phyloP scores from a whole-genome alignment of 2,888 invertebrate species.

The Heliconius cydno region DNA sequence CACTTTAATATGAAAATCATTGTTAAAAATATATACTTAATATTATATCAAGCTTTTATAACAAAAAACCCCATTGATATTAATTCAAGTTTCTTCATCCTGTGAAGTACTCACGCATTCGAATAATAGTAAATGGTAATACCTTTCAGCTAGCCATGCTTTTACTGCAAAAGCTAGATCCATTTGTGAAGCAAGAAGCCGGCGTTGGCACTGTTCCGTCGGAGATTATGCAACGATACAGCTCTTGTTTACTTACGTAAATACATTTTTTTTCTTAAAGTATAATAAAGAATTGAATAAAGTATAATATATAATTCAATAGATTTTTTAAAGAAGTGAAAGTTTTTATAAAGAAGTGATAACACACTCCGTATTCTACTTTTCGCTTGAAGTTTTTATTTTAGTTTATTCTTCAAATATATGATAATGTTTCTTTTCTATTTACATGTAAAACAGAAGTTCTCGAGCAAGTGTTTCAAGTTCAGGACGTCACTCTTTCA shows the following conservation, averaged over 20 bases:
- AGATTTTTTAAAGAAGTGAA: too few relatives aligned
- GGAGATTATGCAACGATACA: conserved; percentile 57
- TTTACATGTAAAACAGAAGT: conserved; percentile 46
- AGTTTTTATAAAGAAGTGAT: too few relatives aligned
- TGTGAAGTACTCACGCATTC: background rate
- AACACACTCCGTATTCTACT: too few relatives aligned
- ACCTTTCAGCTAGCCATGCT: conserved; percentile 63
- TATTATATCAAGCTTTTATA: background rate
- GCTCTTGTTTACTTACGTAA: conserved; percentile 62
- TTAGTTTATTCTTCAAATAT: background rate
- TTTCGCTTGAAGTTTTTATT: too few relatives aligned
- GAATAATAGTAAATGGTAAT: conserved; percentile 13
- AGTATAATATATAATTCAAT: background rate
- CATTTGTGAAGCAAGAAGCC: conserved; percentile 59
- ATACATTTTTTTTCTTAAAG: conserved; percentile 18
- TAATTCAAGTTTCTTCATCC: background rate
- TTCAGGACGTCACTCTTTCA: conserved; percentile 48
- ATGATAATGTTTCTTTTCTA: background rate
- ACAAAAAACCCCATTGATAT: background rate
- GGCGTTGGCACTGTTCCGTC: conserved; percentile 42
- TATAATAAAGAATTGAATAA: background rate
- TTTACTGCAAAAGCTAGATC: conserved; percentile 67
- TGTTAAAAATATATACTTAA: too few relatives aligned
- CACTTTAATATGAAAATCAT: too few relatives aligned
- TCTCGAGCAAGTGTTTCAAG: conserved; percentile 52